A percentile compares a stretch with the other conserved stretches of the same genome.
phyloP scores from a whole-genome alignment of 1,140 invertebrate species.

The Conus betulinus region DNA sequence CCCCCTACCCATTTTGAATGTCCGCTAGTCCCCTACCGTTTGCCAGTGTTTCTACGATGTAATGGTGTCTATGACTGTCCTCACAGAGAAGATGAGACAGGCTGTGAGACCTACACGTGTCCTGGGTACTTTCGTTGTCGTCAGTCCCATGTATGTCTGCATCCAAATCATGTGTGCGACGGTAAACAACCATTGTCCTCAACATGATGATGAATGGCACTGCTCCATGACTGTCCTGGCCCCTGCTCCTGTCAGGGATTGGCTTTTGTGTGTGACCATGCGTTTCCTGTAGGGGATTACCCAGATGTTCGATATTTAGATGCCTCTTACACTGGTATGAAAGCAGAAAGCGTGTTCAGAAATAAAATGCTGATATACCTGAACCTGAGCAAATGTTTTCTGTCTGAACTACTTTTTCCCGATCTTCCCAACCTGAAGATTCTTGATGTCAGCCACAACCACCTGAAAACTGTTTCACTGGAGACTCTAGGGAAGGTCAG shows the following conservation, averaged over 20 bases:
- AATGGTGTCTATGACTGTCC: slow-evolving; percentile 28
- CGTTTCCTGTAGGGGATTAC: neutral
- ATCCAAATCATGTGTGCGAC: slow-evolving; percentile 22
- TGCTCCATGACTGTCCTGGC: slow-evolving; percentile 26
- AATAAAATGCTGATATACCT: neutral
- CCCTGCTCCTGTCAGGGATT: slow-evolving; percentile 18
- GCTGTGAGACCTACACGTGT: slow-evolving; percentile 25
- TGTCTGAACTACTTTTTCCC: neutral
- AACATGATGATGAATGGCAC: slow-evolving; percentile 21
- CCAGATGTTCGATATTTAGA: slow-evolving; percentile 4
- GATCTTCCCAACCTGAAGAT: neutral
- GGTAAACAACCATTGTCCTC: slow-evolving; percentile 10
- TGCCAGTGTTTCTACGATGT: slow-evolving; percentile 10
- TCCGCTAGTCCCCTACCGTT: neutral
- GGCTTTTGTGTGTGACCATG: neutral
- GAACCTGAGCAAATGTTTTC: neutral
- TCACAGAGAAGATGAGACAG: neutral
- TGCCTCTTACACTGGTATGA: neutral
- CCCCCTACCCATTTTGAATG: slow-evolving; percentile 13
- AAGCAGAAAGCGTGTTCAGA: neutral
- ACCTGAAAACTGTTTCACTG: neutral
- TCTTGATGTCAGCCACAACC: neutral
- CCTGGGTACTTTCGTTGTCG: slow-evolving; percentile 21
- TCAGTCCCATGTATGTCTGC: neutral
- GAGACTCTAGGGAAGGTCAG: neutral